A percentile compares a stretch with the other conserved stretches of the same genome.
Conservation (phyloP, 2,888 invertebrate genomes). For the Synanthedon andrenaeformis region DNA sequence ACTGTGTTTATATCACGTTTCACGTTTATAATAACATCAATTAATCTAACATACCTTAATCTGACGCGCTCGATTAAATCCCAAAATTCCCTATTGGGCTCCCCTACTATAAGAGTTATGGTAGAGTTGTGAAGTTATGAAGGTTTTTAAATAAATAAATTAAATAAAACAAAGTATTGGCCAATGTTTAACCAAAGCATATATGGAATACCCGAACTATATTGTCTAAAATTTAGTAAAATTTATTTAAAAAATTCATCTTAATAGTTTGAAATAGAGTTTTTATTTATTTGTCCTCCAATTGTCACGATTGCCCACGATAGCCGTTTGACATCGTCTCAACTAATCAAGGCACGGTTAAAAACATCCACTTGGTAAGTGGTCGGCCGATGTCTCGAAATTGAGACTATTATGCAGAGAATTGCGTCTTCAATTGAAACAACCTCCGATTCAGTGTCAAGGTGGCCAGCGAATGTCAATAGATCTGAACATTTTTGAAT, state of each 20-base stretch:
- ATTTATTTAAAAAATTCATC: neutral
- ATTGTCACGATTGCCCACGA: slow-evolving; percentile 4
- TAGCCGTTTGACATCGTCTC: slow-evolving; percentile 61
- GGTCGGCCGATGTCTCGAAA: slow-evolving; percentile 52
- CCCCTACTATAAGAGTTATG: no score
- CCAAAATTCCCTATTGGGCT: no score
- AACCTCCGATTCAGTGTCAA: slow-evolving; percentile 65
- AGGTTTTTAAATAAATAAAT: no score
- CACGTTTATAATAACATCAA: no score
- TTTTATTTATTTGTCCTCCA: neutral
- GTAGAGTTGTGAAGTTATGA: no score
- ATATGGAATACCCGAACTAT: neutral
- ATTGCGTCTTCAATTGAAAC: slow-evolving; percentile 39
- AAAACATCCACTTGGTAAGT: slow-evolving; percentile 63
- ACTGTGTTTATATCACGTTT: no score
- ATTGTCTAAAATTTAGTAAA: neutral
- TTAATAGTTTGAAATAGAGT: neutral
- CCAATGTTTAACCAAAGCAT: no score
- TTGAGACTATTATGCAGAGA: slow-evolving; percentile 28
- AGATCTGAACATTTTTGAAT: neutral
- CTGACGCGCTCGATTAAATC: no score
- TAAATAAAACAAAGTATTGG: no score
- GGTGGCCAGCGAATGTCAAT: slow-evolving; percentile 42
- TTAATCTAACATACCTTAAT: no score
- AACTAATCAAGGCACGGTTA: slow-evolving; percentile 65